These are phyloP conservation scores for Ptychochromis oligacanthus DNA, from an alignment of 2,113 vertebrate species.

Conservation along the genomic window DNA sequence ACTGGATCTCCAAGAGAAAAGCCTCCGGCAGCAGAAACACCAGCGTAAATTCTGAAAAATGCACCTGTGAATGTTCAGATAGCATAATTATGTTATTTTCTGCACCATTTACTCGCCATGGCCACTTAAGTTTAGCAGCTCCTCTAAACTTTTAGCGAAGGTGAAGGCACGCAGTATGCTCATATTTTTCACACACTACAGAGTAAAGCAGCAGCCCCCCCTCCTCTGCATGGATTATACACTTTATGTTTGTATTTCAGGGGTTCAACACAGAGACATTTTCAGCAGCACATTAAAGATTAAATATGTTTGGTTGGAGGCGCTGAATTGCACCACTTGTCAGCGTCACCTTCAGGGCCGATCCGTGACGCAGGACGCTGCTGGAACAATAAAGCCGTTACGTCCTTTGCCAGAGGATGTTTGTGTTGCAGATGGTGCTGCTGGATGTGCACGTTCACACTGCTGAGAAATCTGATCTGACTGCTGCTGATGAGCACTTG, in stretches of 20 bases:
- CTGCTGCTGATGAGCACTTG: neutral
- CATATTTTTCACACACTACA: neutral
- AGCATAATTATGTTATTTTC: neutral
- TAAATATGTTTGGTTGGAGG: neutral
- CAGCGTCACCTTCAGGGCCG: neutral
- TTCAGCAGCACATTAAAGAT: neutral
- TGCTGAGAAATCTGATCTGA: conserved; percentile 3
- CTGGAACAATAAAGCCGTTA: neutral
- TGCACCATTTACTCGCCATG: neutral
- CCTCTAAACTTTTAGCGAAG: neutral
- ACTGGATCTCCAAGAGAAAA: neutral
- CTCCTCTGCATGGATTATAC: neutral
- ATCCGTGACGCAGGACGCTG: neutral
- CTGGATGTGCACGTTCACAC: neutral
- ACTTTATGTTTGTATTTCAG: neutral
- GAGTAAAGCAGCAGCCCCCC: neutral
- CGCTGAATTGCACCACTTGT: neutral
- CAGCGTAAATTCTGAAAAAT: neutral
- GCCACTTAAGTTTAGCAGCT: neutral
- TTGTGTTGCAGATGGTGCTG: neutral
- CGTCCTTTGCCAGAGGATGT: neutral
- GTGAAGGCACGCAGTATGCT: neutral
- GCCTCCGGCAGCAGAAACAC: neutral
- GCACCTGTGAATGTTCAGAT: neutral
- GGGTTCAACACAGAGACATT: neutral